Conservation (phyloP, 2,113 vertebrate species). For the Syngnathus floridae region DNA sequence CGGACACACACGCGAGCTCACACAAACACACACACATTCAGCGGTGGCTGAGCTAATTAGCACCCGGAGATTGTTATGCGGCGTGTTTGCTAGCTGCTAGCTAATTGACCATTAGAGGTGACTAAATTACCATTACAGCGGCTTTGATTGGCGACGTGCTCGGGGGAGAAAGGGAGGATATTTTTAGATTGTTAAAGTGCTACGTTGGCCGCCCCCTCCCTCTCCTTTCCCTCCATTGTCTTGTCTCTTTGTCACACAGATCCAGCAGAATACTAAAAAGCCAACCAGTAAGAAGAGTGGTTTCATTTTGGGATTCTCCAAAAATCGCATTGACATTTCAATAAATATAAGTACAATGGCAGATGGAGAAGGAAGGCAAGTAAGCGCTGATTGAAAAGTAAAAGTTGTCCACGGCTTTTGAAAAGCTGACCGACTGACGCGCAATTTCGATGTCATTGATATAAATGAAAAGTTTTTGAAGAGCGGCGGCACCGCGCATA, state of each 20-base stretch:
- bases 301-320: neutral
- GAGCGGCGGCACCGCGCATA: too few species aligned
- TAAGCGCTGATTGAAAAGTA: neutral
- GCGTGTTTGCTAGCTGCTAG: conserved; percentile 45
- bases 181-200: neutral
- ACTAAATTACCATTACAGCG: conserved; percentile 64
- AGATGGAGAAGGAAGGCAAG: neutral
- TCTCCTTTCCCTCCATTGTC: too few species aligned
- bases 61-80: conserved; percentile 46
- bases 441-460: neutral
- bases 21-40: conserved; percentile 7
- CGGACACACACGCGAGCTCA: neutral
- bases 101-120: conserved; percentile 69
- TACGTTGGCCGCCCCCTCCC: neutral
- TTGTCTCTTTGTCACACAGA: neutral
- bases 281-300: neutral
- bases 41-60: conserved; percentile 50
- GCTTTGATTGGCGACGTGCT: conserved; percentile 45
- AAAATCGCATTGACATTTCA: neutral
- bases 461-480: neutral
- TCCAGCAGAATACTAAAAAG: neutral
- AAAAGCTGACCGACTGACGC: neutral
- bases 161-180: conserved; percentile 30
- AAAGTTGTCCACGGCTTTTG: too few species aligned
- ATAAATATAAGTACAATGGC: neutral